Evolutionary conservation across 92 coral and sea anemone genomes (phyloP), one percentile per base, ranked within the genome.

Genomic region (Hydrozoanthus gracilis): DNA sequence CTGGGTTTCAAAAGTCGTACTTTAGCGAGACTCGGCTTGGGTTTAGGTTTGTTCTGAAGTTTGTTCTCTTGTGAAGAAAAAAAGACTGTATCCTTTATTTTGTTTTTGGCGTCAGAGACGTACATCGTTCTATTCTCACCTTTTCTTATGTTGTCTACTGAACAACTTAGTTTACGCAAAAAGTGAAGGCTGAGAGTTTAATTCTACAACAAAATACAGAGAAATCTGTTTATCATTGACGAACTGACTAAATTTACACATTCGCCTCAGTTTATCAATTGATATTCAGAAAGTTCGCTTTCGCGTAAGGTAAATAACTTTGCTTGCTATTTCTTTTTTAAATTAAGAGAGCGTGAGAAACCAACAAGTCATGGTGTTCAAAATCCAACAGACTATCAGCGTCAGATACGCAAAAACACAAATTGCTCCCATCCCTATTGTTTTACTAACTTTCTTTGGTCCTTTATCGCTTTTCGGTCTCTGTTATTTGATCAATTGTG

Each of bases 201-300:
- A 27, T 27, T 68, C 14, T 11, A 20, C 44, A 3, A 14, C 14
- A 27, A 51, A 17, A 54, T 4, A 54, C 66, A 54, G 16, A 27
- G 47, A 55, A 51, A 5, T 58, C n/a, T 27, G 18, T 76, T 50
- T 11, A 13, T 3, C 44, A 17, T 66, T 51, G 82, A 48, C 55
- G 82, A 10, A 20, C 11, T 7, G 11, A 76, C 8, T 11, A 54
- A 72, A 76, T 76, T 76, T 76, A 76, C 82, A 76, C 51, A 76
- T 76, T 52, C 45, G 7, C 66, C 11, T 35, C 13, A 54, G 12
- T 76, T 18, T 76, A 48, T 11, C 18, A 27, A 76, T 76, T 39
- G 12, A 39, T 54, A 18, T 76, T 58, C 49, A 76, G 65, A 76
- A 74, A 76, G 2, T 54, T 51, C 82, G 44, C 79, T 52, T 76